phyloP scores from a whole-genome alignment of 2,888 invertebrate species.

The Cosmorhoe ocellata region DNA sequence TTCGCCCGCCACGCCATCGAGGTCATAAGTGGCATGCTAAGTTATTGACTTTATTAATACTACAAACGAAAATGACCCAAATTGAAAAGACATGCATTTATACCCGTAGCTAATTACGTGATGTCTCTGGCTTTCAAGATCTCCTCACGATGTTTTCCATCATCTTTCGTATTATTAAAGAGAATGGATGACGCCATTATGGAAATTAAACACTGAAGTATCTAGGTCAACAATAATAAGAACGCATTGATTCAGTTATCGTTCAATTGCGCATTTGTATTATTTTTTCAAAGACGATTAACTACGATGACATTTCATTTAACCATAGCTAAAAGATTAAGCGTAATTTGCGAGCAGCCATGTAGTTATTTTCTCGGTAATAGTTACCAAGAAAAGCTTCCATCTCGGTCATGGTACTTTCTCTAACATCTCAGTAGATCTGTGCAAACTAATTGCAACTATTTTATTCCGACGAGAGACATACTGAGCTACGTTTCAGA shows the following conservation, averaged over 20 bases:
- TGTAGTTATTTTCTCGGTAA: slow-evolving; percentile 21
- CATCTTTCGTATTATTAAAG: not conserved
- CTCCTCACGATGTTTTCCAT: not conserved
- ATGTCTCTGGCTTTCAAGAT: not conserved
- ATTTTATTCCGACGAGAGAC: no score
- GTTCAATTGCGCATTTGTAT: not conserved
- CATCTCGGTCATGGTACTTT: slow-evolving; percentile 35
- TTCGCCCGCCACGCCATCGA: no score
- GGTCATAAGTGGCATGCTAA: no score
- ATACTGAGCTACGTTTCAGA: no score
- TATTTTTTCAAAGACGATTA: slow-evolving; percentile 5
- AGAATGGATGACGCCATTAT: slow-evolving; percentile 1
- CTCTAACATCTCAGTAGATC: slow-evolving; percentile 6
- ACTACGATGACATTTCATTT: slow-evolving; percentile 10
- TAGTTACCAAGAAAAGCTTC: slow-evolving; percentile 27
- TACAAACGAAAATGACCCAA: no score
- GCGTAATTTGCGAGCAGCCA: slow-evolving; percentile 18
- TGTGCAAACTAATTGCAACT: no score
- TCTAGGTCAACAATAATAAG: slow-evolving; percentile 17
- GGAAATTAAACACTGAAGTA: not conserved
- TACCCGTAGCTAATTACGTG: no score
- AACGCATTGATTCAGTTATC: slow-evolving; percentile 5
- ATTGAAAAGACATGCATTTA: no score
- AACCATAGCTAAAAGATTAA: not conserved
- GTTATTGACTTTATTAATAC: no score